These are phyloP conservation scores for Phaetusa simplex DNA, from an alignment of 2,113 vertebrate genomes.

Conservation along the genomic window DNA sequence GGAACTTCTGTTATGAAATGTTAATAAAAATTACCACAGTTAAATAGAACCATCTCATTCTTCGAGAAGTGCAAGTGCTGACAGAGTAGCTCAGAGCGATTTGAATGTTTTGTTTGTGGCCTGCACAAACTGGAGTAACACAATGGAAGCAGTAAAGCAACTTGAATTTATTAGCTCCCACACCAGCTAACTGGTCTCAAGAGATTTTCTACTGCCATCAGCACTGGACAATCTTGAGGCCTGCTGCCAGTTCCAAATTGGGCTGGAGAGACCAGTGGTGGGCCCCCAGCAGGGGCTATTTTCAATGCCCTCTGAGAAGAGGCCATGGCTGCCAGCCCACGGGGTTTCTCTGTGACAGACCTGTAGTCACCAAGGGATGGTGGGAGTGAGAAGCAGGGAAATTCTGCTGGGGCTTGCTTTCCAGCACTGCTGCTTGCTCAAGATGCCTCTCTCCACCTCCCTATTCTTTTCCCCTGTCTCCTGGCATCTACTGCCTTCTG, in stretches of 20 bases:
- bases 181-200: background rate
- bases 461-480: background rate
- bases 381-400: background rate
- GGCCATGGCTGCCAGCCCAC: background rate
- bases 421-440: background rate
- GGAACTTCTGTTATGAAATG: background rate
- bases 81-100: background rate
- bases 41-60: background rate
- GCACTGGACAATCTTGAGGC: background rate
- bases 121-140: background rate
- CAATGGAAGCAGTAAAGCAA: background rate
- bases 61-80: background rate
- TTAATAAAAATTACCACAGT: conserved; percentile 4
- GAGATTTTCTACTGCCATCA: background rate
- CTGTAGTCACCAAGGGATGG: background rate
- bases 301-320: background rate
- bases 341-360: background rate
- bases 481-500: background rate
- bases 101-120: background rate
- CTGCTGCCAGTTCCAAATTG: background rate
- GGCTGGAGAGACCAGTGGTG: background rate
- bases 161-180: background rate
- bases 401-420: background rate
- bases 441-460: background rate
- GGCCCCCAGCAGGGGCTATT: background rate